Base-by-base conservation (phyloP, 30 jellyfish, hydroid and myxozoan genomes). In the Mastigias papua region DNA sequence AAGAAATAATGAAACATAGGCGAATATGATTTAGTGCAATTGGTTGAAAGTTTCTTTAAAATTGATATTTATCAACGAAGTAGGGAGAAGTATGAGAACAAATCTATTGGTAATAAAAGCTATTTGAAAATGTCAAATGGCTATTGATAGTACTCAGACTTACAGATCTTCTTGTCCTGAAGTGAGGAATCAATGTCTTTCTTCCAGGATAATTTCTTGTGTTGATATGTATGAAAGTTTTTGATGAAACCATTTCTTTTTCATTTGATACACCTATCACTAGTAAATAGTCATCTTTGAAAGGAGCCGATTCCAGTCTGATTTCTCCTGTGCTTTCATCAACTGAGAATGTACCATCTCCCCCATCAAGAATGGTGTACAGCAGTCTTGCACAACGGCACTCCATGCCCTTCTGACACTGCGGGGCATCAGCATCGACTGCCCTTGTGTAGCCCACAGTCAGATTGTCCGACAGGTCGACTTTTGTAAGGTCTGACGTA, bases 321-420 rank as follows among this genome's bases (percentile, higher is more conserved):
- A 86, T 66, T n/a, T 86, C 88, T 5, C 94, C 94, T 5, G 77
- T 3, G 48, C 34, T 27, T 28, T 46, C n/a, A 49, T 73, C 67
- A 65, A 86, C 57, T 0, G 61, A 7, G 63, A 86, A 86, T 17
- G 94, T 73, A 10, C 34, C 84, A 34, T 86, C 89, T 15, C 88
- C 89, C 6, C 94, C 89, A 7, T 73, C 94, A 33, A 73, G 64
- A 0, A 86, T 28, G 3, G 63, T 46, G 80, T 87, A 87, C 26
- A 19, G 1, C 20, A 76, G 61, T 34, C 76, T 74, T 34, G 96
- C 96, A 32, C 96, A 87, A 21, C 90, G 96, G 46, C 96, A 87
- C 34, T 76, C 35, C 49, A 72, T 37, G n/a, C 30, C 64, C 30
- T 42, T 48, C 30, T 72, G 63, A 73, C 96, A 87, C 76, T 13